Evolutionary conservation across 2,888 invertebrate genomes (phyloP).

Genomic region (Rhorus exstirpatorius): DNA sequence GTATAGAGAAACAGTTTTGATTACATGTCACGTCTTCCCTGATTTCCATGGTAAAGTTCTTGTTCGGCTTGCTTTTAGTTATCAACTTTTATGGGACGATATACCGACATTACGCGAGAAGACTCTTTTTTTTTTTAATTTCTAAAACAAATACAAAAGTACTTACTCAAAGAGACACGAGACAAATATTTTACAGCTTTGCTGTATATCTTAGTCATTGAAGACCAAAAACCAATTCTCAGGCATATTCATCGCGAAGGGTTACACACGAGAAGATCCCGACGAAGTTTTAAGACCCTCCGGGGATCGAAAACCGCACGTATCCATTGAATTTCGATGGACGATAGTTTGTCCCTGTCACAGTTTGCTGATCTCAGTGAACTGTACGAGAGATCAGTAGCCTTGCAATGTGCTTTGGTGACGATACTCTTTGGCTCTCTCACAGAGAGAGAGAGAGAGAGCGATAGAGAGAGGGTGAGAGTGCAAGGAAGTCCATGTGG

Average conservation of each 20-base stretch:
- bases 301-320: background rate
- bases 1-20: background rate
- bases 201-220: slow-evolving; percentile 5
- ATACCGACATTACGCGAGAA: no score
- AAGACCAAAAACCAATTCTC: background rate
- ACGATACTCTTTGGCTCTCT: slow-evolving; percentile 1
- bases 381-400: slow-evolving; percentile 41
- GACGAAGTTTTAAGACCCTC: slow-evolving; percentile 31
- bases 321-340: slow-evolving; percentile 53
- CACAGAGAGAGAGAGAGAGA: background rate
- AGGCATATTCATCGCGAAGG: background rate
- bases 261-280: background rate
- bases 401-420: slow-evolving; percentile 13
- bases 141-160: background rate
- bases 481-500: slow-evolving; percentile 1
- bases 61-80: no score
- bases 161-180: background rate
- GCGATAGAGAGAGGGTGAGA: background rate
- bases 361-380: slow-evolving; percentile 53
- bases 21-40: background rate
- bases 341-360: slow-evolving; percentile 29
- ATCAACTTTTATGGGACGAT: no score
- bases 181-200: background rate
- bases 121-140: background rate
- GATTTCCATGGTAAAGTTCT: background rate